These are phyloP conservation scores for Chionis minor DNA, from an alignment of 2,113 vertebrate species.

Conservation along the genomic window DNA sequence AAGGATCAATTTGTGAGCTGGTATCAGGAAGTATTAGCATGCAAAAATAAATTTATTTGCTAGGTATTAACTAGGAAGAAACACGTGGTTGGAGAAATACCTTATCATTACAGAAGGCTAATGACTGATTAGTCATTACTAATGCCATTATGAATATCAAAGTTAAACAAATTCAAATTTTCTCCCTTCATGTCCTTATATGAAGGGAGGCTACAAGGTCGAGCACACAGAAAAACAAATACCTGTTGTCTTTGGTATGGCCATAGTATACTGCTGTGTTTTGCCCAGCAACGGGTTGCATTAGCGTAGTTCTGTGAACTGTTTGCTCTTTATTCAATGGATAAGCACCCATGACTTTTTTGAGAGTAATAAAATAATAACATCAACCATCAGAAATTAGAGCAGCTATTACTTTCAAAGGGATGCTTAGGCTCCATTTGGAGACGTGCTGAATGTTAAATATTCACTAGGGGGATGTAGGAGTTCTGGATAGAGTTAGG, in stretches of 20 bases:
- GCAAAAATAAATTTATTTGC: neutral
- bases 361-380: neutral
- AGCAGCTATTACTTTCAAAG: neutral
- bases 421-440: neutral
- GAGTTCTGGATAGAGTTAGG: neutral
- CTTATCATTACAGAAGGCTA: neutral
- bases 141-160: neutral
- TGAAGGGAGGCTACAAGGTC: neutral
- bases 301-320: neutral
- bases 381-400: neutral
- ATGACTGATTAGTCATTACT: neutral
- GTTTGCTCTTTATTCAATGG: neutral
- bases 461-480: neutral
- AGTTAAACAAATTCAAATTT: neutral
- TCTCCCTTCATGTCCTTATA: rapidly evolving
- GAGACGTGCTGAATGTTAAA: conserved; percentile 7
- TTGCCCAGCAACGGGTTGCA: neutral
- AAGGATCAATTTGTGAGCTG: neutral
- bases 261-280: neutral
- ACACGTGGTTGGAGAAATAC: neutral
- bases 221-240: neutral
- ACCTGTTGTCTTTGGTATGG: neutral
- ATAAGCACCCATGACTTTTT: neutral
- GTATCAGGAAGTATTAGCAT: neutral
- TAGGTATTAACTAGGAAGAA: neutral